Evolutionary conservation across 1,140 invertebrate species (phyloP), one percentile per base, ranked within the genome.

Genomic region (Diabrotica undecimpunctata): DNA sequence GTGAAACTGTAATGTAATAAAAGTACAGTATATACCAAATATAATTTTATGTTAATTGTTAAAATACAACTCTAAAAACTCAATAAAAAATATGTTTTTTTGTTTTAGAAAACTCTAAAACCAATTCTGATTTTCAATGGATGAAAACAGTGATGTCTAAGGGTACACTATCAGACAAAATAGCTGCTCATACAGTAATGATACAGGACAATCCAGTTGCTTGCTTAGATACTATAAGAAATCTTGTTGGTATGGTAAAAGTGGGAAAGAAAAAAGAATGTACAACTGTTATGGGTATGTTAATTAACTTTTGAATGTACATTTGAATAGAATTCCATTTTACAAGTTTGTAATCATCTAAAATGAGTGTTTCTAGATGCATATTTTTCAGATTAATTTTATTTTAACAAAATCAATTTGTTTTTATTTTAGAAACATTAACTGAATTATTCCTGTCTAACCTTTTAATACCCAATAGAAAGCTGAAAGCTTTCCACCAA

Each of bases 191-290:
- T 54, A 90, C 90, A 35, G 79, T 97, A 7, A 77, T 90, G 12
- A 88, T 96, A 62, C 90, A 96, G 83, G 89, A 96, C 72, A 90
- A 90, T 72, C 91, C 94, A 2, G 81, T 95, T 36, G 89, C 92
- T 77, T 93, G 91, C 78, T 76, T 97, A 6, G 73, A 81, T 13
- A 85, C 86, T 57, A 73, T 97, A 7, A 85, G 86, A 56, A 86
- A 83, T 72, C 77, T 97, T 2, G 82, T 97, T 11, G 84, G 82
- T 56, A 89, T 92, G 85, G 87, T 95, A 0, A 90, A 90, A 81
- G 86, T 90, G 39, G 90, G 92, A 56, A 93, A 91, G 71, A 91
- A 90, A 72, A 88, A 92, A 74, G 84, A 85, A 77, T 90, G 88
- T 62, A 81, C 86, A 41, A 82, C 82, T 68, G 83, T 88, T 52